Conservation (phyloP, 2,888 invertebrate species). For the Drosophila kambysellisi region DNA sequence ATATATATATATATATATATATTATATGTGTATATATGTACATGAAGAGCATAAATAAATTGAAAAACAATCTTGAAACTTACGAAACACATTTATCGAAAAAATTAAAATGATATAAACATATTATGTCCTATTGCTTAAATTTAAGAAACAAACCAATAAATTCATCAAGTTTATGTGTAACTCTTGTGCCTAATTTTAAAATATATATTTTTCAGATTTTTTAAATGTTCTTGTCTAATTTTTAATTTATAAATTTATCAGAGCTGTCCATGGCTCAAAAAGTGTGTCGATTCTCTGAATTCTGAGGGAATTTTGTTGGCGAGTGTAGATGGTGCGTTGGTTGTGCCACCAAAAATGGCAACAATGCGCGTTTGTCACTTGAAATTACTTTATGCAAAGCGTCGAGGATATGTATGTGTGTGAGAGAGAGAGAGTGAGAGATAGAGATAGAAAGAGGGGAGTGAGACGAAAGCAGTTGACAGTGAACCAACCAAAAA, state of each 20-base stretch:
- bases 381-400: conserved; percentile 69
- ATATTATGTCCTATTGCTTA: neutral
- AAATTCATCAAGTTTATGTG: neutral
- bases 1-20: neutral
- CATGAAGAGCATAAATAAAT: neutral
- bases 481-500: conserved; percentile 34
- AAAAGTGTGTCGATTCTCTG: neutral
- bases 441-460: neutral
- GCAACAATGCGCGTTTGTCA: conserved; percentile 67
- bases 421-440: neutral
- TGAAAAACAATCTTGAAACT: neutral
- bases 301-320: neutral
- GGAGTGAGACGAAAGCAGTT: conserved; percentile 39
- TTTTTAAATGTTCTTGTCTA: neutral
- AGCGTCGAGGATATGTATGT: conserved; percentile 34
- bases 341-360: conserved; percentile 48
- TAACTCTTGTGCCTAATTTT: neutral
- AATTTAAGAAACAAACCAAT: neutral
- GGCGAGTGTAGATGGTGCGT: conserved; percentile 4
- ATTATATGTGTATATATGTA: neutral
- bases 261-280: neutral
- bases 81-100: neutral
- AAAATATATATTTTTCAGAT: neutral
- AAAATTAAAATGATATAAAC: neutral
- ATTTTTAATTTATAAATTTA: neutral